Conservation (phyloP, 2,888 invertebrate genomes). For the Pristionchus maxplancki region DNA sequence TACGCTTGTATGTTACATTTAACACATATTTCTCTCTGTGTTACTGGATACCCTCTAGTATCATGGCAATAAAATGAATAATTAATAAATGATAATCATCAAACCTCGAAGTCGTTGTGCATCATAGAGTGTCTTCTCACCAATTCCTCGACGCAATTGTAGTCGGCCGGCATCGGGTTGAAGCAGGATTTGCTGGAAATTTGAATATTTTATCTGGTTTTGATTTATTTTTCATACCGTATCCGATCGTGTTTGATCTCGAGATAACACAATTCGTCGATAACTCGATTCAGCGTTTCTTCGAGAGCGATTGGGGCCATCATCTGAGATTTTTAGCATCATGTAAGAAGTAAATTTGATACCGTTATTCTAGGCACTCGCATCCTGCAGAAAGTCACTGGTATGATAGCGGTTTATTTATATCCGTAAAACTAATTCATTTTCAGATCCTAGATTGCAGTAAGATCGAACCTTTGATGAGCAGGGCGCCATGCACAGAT, state of each 20-base stretch:
- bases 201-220: no score
- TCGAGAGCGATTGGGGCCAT: neutral
- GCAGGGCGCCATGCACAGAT: neutral
- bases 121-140: slow-evolving; percentile 26
- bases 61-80: no score
- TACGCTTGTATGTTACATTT: no score
- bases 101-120: slow-evolving; percentile 38
- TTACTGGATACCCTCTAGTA: no score
- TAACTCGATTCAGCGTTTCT: slow-evolving; percentile 1
- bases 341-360: no score
- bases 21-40: no score
- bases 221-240: neutral
- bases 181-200: slow-evolving; percentile 17
- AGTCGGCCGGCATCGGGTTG: slow-evolving; percentile 27
- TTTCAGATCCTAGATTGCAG: no score
- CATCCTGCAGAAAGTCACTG: no score
- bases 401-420: no score
- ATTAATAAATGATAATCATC: no score
- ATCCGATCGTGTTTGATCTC: slow-evolving; percentile 47
- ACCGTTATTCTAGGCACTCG: no score
- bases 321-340: neutral
- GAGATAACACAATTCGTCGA: slow-evolving; percentile 37
- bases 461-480: slow-evolving; percentile 28
- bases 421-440: no score
- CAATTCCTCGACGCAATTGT: neutral